Evolutionary conservation across 37 sponge, comb jelly and placozoan species (phyloP), one percentile per base, ranked within the genome.

Genomic region (Beroe forskalii): DNA sequence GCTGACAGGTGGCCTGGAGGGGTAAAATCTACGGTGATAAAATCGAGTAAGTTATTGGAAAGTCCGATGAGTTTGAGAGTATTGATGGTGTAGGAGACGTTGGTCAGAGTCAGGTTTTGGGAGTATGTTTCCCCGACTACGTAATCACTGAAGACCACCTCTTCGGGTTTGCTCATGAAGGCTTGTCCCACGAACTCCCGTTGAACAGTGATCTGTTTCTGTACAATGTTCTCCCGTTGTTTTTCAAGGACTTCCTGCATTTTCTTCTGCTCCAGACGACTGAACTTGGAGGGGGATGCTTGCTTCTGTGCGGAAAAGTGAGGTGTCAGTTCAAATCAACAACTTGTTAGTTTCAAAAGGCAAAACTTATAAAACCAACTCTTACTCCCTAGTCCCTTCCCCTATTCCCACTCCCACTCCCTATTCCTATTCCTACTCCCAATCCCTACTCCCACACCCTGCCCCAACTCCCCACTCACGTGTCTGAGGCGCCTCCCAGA

Each of bases 1-100:
- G 97, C 97, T 8, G 97, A 97, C 92, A 97, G 93, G 61, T 90
- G 35, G 0, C 97, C 97, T 60, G 97, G 96, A 17, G 96, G 97
- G 90, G 69, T 92, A 90, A 97, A 96, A 37, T 89, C 64, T 1
- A 95, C 86, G 3, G 90, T 40, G 60, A 95, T 61, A 39, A 94
- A 94, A 90, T 95, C 93, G 66, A 76, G 91, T 67, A 97, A 91
- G 9, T 94, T 67, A 0, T 93, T 90, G 14, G 92, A 91, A 24
- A 94, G 60, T 17, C 95, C 96, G 27, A 94, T 62, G 62, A 97
- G 83, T 67, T 91, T 93, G 93, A 93, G 93, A 61, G 92, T 86
- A 90, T 94, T 97, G 91, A 95, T 80, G 4, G 94, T 94, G 92
- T 97, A 97, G 44, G 98, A 95, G 23, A 97, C 95, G 63, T 97